Evolutionary conservation across 1,140 invertebrate genomes (phyloP), one percentile per base, ranked within the genome.

Genomic region (Laodelphax striatellus): DNA sequence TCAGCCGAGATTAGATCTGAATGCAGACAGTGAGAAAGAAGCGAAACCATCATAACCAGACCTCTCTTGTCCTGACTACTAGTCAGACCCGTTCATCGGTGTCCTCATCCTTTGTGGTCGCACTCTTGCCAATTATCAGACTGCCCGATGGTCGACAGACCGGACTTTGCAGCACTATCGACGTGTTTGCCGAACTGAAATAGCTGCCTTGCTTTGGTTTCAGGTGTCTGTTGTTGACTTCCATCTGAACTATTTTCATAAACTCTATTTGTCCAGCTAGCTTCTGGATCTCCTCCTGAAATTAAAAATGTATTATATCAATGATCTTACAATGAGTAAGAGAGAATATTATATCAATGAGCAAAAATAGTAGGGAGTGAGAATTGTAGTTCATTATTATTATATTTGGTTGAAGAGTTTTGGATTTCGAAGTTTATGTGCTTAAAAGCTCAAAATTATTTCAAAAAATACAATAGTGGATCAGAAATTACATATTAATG

Each of bases 181-280:
- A 75, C 63, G 76, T 72, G 61, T 71, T 71, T 57, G 67, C 56
- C 16, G 71, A 69, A 57, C 78, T 85, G 71, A 91, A 90, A 70
- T 90, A 89, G 11, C 87, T 83, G 11, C 88, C 87, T 4, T 82
- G 80, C 66, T 90, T 87, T 46, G 88, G 87, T 66, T 90, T 88
- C 58, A 93, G 72, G 71, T 94, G 91, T 16, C 90, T 77, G 72
- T 94, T 94, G 72, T 92, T 89, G 74, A 90, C 84, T 70, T 92
- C 87, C 91, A 94, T 93, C 64, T 92, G 87, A 9, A 92, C 88
- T 68, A 92, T 92, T 73, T 91, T 92, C 87, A 93, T 90, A 69
- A 90, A 90, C 70, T 94, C 90, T 64, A 94, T 92, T 73, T 93
- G 90, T 11, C 88, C 87, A 0, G 91, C 90, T 62, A 94, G 71